These are phyloP conservation scores for Brachyhypopomus occidentalis DNA, from an alignment of 2,113 vertebrate genomes.

Conservation along the genomic window DNA sequence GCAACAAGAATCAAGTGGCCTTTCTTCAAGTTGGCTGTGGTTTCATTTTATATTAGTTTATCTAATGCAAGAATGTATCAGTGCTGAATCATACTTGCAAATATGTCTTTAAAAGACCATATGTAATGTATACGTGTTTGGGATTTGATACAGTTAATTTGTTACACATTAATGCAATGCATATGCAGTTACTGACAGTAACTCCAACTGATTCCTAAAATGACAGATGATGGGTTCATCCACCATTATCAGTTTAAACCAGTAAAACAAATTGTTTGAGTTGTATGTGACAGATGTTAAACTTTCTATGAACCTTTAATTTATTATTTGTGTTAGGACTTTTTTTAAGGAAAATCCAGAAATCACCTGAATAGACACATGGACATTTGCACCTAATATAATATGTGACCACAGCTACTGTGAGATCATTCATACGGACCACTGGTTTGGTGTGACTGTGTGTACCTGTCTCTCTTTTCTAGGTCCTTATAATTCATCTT, in stretches of 20 bases:
- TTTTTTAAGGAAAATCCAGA: neutral
- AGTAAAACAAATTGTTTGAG: neutral
- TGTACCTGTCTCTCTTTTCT: neutral
- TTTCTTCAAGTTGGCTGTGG: neutral
- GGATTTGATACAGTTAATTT: neutral
- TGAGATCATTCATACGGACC: neutral
- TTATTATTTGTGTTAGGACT: neutral
- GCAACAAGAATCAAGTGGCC: neutral
- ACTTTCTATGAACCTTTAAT: neutral
- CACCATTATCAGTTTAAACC: neutral
- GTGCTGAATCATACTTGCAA: neutral
- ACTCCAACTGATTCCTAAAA: neutral
- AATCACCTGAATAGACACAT: constrained; percentile 1
- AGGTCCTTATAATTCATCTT: neutral
- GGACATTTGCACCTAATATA: neutral
- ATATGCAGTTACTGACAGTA: neutral
- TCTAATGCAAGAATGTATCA: neutral
- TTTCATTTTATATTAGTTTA: neutral
- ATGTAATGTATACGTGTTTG: neutral
- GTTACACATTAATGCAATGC: neutral
- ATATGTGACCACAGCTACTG: neutral
- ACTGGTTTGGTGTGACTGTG: neutral
- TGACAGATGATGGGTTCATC: neutral
- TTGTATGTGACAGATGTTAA: neutral
- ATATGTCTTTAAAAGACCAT: constrained; percentile 9